Evolutionary conservation across 2,888 invertebrate species (phyloP), one percentile per base, ranked within the genome.

Genomic region (Nemapogon koenigi): DNA sequence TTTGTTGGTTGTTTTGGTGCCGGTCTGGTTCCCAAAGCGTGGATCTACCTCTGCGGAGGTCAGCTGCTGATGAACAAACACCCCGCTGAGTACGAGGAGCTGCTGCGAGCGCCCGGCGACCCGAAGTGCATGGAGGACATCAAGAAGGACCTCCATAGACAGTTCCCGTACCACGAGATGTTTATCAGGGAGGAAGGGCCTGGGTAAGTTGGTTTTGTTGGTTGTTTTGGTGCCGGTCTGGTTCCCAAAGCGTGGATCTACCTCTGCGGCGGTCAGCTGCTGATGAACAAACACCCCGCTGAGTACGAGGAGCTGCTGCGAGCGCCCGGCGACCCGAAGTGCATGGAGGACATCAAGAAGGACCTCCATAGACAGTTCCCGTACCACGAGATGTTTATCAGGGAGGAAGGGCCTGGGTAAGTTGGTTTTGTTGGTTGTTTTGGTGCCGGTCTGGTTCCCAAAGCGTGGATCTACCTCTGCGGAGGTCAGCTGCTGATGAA

Each of bases 91-190:
- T 91, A 91, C 55, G 85, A 86, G 46, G 86, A 88, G 53, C 71
- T 91, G 44, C 72, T 90, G 2, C 82, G 84, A 42, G 83, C 90
- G 50, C 84, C 88, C 0, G 95, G 94, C 0, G 93, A 95, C 65
- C 87, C 90, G 2, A 89, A 90, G 56, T 90, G 90, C 54, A 86
- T 95, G 53, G 97, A 96, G 49, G 98, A 98, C 58, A 98, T 98
- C 47, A 86, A 87, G 52, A 97, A 97, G 67, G 98, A 98, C 68
- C 85, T 98, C 41, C 94, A 97, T 68, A 76, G 95, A 36, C 97
- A 97, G 73, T 98, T 98, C 78, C 98, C 98, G 0, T 89, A 92
- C 61, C 98, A 98, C 62, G 97, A 97, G 76, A 94, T 98, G 92
- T 98, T 98, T 62, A 87, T 91, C 41, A 83, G 89, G 26, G 90